Conservation (phyloP, 2,888 invertebrate genomes). For the Carterocephalus palaemon region DNA sequence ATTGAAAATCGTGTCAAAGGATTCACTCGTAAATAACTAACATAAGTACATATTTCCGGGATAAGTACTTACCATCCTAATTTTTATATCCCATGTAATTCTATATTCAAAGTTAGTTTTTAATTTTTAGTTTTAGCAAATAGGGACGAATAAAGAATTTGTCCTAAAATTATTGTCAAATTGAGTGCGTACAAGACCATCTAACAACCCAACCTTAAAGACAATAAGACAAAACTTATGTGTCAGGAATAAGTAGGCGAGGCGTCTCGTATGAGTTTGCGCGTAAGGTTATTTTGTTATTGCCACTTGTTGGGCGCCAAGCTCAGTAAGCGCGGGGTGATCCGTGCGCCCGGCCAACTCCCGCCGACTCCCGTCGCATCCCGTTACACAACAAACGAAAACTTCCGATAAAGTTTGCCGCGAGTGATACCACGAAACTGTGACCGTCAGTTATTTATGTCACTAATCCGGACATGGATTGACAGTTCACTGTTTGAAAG, state of each 20-base stretch:
- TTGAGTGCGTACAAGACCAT: no score
- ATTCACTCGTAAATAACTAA: no score
- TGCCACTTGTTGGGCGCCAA: conserved; percentile 78
- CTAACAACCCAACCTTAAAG: background rate
- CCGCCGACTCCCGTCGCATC: conserved; percentile 41
- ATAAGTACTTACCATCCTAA: background rate
- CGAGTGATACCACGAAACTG: conserved; percentile 5
- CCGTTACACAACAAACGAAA: conserved; percentile 34
- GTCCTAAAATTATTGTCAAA: no score
- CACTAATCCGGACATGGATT: conserved; percentile 12
- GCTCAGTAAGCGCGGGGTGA: conserved; percentile 69
- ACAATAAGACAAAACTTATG: conserved; percentile 25
- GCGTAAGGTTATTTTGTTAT: conserved; percentile 66
- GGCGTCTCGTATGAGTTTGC: conserved; percentile 63
- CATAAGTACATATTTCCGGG: no score
- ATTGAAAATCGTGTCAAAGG: no score
- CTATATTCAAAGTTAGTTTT: background rate
- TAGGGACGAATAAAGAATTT: no score
- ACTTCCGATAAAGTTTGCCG: conserved; percentile 58
- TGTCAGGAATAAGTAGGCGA: conserved; percentile 37
- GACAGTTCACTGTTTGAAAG: conserved; percentile 2
- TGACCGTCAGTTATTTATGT: conserved; percentile 7
- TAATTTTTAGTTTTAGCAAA: no score
- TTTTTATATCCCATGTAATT: background rate
- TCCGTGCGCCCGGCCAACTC: conserved; percentile 59